These are phyloP conservation scores for Pseudorhiza aurosa DNA, from an alignment of 30 jellyfish, hydroid and myxozoan genomes.

Conservation along the genomic window DNA sequence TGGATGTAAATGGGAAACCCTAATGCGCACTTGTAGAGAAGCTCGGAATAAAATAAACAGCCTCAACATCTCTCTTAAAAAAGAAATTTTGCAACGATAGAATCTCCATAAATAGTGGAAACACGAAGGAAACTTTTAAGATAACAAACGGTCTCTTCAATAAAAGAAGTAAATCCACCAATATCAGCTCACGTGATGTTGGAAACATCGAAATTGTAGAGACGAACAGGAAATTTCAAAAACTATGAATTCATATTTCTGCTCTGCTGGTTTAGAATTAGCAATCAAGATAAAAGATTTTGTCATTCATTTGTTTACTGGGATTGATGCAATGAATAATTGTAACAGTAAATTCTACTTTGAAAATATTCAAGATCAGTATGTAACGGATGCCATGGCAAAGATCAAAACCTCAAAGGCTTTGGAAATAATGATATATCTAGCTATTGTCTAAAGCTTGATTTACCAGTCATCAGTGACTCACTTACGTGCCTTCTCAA, in stretches of 20 bases:
- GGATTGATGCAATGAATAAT: neutral
- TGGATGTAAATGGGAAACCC: neutral
- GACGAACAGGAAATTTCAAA: neutral
- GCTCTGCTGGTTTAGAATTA: neutral
- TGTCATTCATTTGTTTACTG: neutral
- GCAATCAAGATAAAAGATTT: neutral
- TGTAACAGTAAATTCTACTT: neutral
- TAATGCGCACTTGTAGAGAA: neutral
- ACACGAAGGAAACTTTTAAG: neutral
- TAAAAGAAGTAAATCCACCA: neutral
- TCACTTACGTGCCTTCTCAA: slow-evolving; percentile 4
- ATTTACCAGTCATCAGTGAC: neutral
- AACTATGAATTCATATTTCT: slow-evolving; percentile 4
- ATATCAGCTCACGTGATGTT: neutral
- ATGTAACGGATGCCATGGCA: neutral
- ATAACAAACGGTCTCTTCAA: neutral
- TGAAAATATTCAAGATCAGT: neutral
- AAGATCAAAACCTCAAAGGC: slow-evolving; percentile 5
- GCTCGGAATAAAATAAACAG: neutral
- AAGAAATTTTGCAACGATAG: neutral
- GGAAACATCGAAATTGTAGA: neutral
- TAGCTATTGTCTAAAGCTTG: neutral
- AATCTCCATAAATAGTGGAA: neutral
- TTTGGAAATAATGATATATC: neutral
- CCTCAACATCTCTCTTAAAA: slow-evolving; percentile 1